Conservation (phyloP, 2,113 vertebrate genomes). For the Hiodon alosoides region DNA sequence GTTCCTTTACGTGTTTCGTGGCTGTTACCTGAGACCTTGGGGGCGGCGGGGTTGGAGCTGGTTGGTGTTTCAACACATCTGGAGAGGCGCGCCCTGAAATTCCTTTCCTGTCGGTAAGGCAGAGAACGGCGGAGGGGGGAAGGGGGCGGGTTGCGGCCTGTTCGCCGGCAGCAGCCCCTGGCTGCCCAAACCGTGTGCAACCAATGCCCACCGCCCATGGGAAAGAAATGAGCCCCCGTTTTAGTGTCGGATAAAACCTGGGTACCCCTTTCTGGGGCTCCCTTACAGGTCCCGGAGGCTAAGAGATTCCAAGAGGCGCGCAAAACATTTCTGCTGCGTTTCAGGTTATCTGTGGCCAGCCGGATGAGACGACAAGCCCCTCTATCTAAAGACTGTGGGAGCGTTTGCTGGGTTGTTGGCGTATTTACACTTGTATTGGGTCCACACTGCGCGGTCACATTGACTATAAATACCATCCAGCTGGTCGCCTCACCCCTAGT, state of each 20-base stretch:
- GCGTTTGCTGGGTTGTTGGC: too few species aligned
- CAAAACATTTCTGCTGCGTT: too few species aligned
- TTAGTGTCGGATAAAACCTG: too few species aligned
- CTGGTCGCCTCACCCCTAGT: neutral
- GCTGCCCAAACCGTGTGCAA: neutral
- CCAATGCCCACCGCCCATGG: neutral
- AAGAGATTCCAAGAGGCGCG: too few species aligned
- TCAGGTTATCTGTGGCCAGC: too few species aligned
- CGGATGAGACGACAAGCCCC: too few species aligned
- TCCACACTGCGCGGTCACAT: neutral
- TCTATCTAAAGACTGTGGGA: too few species aligned
- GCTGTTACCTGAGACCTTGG: neutral
- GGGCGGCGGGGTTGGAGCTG: neutral
- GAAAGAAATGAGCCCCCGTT: neutral
- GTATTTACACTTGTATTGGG: too few species aligned
- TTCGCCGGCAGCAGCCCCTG: too few species aligned
- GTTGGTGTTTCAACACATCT: neutral
- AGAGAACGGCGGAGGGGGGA: neutral
- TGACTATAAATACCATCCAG: neutral
- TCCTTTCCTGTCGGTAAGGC: neutral
- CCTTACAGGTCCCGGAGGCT: too few species aligned
- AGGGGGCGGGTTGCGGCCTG: constrained; percentile 1
- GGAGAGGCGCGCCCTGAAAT: neutral
- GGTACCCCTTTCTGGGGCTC: too few species aligned
- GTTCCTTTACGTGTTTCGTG: too few species aligned